Percentiles rank a stretch among this genome's conserved stretches.
Evolutionary conservation across 2,797 vertebrate species (phyloP).

Genomic region (Oryzias sinensis): DNA sequence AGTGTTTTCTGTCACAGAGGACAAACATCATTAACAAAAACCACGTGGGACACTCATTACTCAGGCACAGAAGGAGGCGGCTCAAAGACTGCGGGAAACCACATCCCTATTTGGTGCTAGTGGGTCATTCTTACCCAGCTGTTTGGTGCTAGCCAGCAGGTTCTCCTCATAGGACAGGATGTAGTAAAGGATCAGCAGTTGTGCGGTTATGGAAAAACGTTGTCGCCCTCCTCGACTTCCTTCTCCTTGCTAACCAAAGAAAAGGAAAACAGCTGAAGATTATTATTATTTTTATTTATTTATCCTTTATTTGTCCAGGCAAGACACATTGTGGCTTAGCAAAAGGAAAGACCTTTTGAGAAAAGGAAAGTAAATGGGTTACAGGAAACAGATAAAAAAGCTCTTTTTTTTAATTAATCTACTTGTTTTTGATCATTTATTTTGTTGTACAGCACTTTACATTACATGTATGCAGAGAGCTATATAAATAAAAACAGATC

Average conservation of each 20-base stretch:
- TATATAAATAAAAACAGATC: no score
- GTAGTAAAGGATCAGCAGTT: conserved; percentile 94
- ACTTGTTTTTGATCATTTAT: no score
- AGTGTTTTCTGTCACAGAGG: conserved; percentile 33
- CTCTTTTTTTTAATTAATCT: no score
- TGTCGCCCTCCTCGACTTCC: conserved; percentile 71
- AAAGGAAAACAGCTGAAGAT: conserved; percentile 8
- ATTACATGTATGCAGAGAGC: no score
- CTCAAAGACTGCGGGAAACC: conserved; percentile 14
- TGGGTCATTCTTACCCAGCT: conserved; percentile 81
- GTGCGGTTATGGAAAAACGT: conserved; percentile 91
- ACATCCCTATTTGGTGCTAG: not conserved
- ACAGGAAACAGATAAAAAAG: no score
- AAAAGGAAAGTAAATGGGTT: no score
- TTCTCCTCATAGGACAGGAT: conserved; percentile 96
- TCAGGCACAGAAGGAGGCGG: conserved; percentile 26
- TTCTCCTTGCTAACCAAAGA: conserved; percentile 76
- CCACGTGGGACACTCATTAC: conserved; percentile 32
- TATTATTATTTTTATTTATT: not conserved
- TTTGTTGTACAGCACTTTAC: no score
- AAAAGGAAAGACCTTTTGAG: no score
- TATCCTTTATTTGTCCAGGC: no score
- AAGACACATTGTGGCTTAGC: no score
- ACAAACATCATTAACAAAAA: conserved; percentile 49
- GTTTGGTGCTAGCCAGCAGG: conserved; percentile 91